Percentiles rank a stretch among this genome's conserved stretches.
phyloP scores from a whole-genome alignment of 2,797 vertebrate genomes.

The Microtus agrestis region DNA sequence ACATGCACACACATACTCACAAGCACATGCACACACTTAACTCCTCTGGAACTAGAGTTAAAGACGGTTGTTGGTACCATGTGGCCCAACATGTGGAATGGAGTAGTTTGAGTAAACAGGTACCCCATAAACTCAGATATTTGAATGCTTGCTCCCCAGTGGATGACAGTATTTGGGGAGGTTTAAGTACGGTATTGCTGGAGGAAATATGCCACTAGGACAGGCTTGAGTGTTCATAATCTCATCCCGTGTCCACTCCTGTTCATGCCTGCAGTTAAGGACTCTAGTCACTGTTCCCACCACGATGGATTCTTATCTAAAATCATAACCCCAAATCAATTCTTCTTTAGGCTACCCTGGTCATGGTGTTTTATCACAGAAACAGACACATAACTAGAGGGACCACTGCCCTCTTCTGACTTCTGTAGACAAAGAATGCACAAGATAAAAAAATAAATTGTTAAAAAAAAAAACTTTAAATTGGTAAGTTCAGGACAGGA shows the following conservation, averaged over 20 bases:
- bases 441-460: background rate
- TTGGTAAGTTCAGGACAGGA: conserved; percentile 37
- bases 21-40: background rate
- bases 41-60: background rate
- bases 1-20: background rate
- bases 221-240: background rate
- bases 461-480: background rate
- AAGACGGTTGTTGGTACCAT: background rate
- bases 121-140: background rate
- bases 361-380: background rate
- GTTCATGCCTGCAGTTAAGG: background rate
- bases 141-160: background rate
- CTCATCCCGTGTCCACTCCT: background rate
- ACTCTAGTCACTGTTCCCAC: background rate
- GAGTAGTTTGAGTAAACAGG: background rate
- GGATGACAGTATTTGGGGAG: background rate
- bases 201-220: background rate
- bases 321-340: background rate
- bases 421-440: background rate
- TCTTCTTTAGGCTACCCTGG: background rate
- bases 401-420: background rate
- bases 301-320: background rate
- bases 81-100: no score
- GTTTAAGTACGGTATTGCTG: background rate
- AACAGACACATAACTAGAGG: background rate